Evolutionary conservation across 1,140 invertebrate genomes (phyloP).

Genomic region (Drosophila sechellia): DNA sequence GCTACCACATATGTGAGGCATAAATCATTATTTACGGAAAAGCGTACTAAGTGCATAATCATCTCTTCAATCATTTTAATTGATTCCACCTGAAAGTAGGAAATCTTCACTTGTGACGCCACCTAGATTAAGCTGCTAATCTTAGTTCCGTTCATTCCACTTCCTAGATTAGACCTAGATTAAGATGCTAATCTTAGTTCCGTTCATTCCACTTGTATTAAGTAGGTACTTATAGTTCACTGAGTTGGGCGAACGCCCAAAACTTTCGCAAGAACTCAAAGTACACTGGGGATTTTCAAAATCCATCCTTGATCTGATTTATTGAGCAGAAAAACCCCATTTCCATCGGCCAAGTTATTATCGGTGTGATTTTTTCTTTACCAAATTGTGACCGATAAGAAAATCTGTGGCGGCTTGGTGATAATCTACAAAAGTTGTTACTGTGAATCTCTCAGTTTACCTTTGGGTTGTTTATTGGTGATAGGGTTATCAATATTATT

Average conservation of each 20-base stretch:
- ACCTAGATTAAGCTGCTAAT: constrained; percentile 5
- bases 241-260: constrained; percentile 15
- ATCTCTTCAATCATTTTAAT: constrained; percentile 2
- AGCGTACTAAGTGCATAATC: background rate
- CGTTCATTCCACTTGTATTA: background rate
- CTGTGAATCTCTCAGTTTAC: constrained; percentile 1
- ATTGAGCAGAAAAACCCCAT: constrained; percentile 12
- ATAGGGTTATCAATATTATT: constrained; percentile 11
- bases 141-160: constrained; percentile 18
- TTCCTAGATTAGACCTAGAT: constrained; percentile 1
- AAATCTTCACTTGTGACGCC: constrained; percentile 1
- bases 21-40: background rate
- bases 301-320: constrained; percentile 24
- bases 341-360: background rate
- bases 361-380: constrained; percentile 22
- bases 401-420: background rate
- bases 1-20: background rate
- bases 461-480: background rate
- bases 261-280: constrained; percentile 9
- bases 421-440: constrained; percentile 8
- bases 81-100: background rate
- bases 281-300: background rate
- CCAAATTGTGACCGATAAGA: constrained; percentile 15
- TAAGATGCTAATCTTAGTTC: constrained; percentile 22
- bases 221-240: constrained; percentile 2